Evolutionary conservation across 1,140 invertebrate genomes (phyloP), one percentile per base, ranked within the genome.

Genomic region (Phymastichus coffea): DNA sequence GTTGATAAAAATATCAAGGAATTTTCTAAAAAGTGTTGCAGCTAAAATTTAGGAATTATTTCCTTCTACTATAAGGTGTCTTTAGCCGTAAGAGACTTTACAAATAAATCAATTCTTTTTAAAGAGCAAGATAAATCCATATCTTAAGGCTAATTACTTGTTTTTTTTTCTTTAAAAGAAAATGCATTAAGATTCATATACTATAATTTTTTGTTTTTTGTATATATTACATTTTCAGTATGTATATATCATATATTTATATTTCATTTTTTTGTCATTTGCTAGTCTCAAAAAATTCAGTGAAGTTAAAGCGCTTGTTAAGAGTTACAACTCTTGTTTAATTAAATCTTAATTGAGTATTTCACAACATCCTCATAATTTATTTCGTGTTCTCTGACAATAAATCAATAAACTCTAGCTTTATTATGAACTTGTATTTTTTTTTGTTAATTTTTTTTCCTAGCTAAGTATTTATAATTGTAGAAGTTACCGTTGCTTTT

Each of bases 301-400:
- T 48, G 44, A 55, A 52, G 57, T 59, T 48, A 55, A 40, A 61
- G 51, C 37, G 23, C 7, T 35, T 23, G 14, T n/a, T n/a, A 7
- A 20, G 46, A 41, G 35, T 43, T 35, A 35, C 26, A 40, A 54
- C 35, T 60, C 44, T 20, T n/a, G n/a, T n/a, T 4, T 28, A 14
- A 40, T 38, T 43, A 15, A 44, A 41, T 55, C 40, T 43, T 40
- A 55, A 61, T 49, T 43, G 59, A 61, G 51, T 61, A 49, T 61
- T 49, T 55, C 51, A 61, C 52, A 61, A 49, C 38, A 49, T 35
- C 35, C 14, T 56, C 38, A 43, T 25, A 38, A 14, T 43, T 43
- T 43, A 20, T 30, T 35, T 49, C 4, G 15, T 8, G 23, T 54
- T 44, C 19, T 61, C 40, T 33, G 12, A 33, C 12, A 33, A 12